phyloP scores from a whole-genome alignment of 2,113 vertebrate genomes.

The Thalassarche chlororhynchos region DNA sequence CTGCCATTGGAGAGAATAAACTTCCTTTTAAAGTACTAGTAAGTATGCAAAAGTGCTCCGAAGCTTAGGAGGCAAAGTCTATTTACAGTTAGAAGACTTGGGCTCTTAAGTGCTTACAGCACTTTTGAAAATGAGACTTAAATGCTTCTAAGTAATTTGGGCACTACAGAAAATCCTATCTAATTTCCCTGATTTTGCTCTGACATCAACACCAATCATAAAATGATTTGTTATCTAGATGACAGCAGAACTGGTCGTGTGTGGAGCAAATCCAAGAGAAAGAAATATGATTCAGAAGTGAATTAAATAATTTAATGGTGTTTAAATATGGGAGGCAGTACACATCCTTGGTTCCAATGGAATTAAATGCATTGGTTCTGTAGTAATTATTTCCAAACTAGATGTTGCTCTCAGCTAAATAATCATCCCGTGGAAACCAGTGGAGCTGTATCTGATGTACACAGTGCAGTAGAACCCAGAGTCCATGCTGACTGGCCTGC shows the following conservation, averaged over 20 bases:
- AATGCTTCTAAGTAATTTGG: conserved; percentile 13
- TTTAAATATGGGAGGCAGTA: neutral
- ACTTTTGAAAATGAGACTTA: conserved; percentile 33
- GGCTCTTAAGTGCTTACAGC: neutral
- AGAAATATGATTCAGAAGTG: conserved; percentile 11
- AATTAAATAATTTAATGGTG: neutral
- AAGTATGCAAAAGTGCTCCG: neutral
- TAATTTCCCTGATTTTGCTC: conserved; percentile 7
- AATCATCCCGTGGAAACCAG: neutral
- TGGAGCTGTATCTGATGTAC: neutral
- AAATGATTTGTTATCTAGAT: conserved; percentile 3
- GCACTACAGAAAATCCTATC: neutral
- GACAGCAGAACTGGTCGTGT: neutral
- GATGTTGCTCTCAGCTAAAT: neutral
- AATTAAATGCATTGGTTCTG: neutral
- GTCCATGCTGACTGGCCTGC: neutral
- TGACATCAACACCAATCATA: conserved; percentile 14
- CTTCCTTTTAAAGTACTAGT: neutral
- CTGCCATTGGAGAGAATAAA: neutral
- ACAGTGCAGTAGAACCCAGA: neutral
- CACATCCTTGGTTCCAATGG: neutral
- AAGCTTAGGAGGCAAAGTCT: neutral
- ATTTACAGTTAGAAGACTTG: neutral
- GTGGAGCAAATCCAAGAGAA: conserved; percentile 12
- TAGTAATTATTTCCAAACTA: neutral